Evolutionary conservation across 2,797 vertebrate species (phyloP).

Genomic region (Rhincodon typus): DNA sequence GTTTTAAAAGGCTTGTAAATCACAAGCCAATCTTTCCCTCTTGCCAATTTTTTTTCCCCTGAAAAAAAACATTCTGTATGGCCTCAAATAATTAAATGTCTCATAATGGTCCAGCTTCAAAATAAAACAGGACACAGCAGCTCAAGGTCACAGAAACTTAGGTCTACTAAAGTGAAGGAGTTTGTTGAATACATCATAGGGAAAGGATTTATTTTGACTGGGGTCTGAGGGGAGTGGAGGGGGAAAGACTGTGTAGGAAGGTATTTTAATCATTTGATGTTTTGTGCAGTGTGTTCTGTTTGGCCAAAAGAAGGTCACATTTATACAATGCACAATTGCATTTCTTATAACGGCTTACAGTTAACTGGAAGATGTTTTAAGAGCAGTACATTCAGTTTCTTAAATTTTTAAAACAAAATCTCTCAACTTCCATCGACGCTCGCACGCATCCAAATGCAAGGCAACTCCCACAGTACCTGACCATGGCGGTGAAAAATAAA

Average conservation of each 20-base stretch:
- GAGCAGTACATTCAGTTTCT: background rate
- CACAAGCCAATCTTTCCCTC: background rate
- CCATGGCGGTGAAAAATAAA: background rate
- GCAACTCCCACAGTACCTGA: background rate
- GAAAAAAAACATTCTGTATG: background rate
- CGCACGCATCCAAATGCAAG: background rate
- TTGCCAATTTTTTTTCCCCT: background rate
- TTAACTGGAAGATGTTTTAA: background rate
- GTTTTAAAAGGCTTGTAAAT: conserved; percentile 33
- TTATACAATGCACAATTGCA: background rate
- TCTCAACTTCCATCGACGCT: background rate
- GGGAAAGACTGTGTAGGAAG: background rate
- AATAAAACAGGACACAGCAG: conserved; percentile 16
- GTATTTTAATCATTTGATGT: background rate
- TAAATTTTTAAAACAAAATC: no score
- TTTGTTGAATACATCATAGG: conserved; percentile 1
- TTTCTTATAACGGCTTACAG: no score
- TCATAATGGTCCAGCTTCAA: background rate
- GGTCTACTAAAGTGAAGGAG: background rate
- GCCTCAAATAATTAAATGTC: conserved; percentile 15
- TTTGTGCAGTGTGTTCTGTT: background rate
- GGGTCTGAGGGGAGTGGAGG: background rate
- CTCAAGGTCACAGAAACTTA: background rate
- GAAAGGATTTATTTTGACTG: background rate
- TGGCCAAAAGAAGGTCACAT: background rate